Percentiles rank a stretch among this genome's conserved stretches.
Conservation (phyloP, 1,140 invertebrate genomes). For the Drosophila subobscura region DNA sequence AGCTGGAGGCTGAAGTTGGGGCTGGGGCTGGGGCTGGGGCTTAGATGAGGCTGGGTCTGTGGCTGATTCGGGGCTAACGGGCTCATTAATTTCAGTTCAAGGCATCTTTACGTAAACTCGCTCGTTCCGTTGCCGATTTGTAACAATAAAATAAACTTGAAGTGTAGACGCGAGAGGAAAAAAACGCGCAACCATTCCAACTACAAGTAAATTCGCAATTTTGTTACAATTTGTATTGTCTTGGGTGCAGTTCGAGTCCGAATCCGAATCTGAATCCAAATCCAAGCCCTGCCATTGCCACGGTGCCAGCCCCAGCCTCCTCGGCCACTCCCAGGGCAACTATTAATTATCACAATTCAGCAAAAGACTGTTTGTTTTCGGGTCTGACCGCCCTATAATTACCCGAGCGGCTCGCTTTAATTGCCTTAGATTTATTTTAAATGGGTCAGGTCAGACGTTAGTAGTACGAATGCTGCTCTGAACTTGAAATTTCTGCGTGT, state of each 20-base stretch:
- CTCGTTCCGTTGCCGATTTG: constrained; percentile 72
- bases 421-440: constrained; percentile 62
- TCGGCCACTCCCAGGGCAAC: constrained; percentile 47
- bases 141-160: constrained; percentile 55
- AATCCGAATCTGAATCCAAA: not conserved
- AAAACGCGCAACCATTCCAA: constrained; percentile 12
- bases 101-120: constrained; percentile 59
- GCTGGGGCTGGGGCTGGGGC: constrained; percentile 4
- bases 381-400: constrained; percentile 63
- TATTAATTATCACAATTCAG: constrained; percentile 80
- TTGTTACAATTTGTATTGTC: constrained; percentile 74
- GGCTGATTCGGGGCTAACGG: constrained; percentile 50
- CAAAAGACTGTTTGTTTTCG: constrained; percentile 42
- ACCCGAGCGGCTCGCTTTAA: constrained; percentile 65
- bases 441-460: constrained; percentile 52
- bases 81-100: constrained; percentile 81
- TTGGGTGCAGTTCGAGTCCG: constrained; percentile 40
- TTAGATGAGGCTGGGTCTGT: constrained; percentile 13
- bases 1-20: constrained; percentile 16
- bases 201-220: constrained; percentile 64
- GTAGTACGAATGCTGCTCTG: constrained; percentile 15
- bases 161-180: constrained; percentile 27
- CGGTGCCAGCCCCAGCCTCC: constrained; percentile 26
- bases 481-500: constrained; percentile 41
- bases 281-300: too few species aligned